These are phyloP conservation scores for Cyanoderma ruficeps DNA, from an alignment of 2,113 vertebrate genomes.

Conservation along the genomic window DNA sequence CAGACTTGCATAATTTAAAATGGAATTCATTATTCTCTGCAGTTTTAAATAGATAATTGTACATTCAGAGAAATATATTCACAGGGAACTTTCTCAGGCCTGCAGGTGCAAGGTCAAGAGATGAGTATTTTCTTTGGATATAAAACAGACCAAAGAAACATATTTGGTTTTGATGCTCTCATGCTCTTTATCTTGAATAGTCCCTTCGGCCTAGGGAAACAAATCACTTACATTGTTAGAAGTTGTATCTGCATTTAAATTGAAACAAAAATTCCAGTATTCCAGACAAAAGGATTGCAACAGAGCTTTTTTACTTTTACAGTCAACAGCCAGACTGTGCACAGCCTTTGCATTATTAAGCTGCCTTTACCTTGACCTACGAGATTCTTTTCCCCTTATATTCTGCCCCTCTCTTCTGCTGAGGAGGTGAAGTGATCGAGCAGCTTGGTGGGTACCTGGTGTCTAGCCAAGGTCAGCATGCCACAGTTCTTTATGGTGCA, in stretches of 20 bases:
- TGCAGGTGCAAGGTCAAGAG: background rate
- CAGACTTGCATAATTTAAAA: slow-evolving; percentile 33
- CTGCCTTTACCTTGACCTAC: background rate
- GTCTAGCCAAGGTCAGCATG: background rate
- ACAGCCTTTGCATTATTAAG: background rate
- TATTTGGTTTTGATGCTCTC: background rate
- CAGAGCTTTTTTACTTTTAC: background rate
- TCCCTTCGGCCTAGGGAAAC: background rate
- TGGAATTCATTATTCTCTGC: background rate
- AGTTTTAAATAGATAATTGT: slow-evolving; percentile 26
- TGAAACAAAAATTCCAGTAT: background rate
- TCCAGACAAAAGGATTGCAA: background rate
- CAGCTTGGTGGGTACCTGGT: background rate
- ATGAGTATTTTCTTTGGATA: background rate
- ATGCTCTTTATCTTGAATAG: background rate
- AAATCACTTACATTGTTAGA: background rate
- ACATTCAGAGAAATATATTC: background rate
- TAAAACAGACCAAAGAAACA: background rate
- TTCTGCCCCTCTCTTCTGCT: background rate
- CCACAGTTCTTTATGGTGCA: background rate
- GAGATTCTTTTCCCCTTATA: background rate
- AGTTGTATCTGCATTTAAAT: background rate
- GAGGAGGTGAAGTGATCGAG: background rate
- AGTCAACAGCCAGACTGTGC: background rate
- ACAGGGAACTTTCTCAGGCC: background rate